phyloP scores from a whole-genome alignment of 2,113 vertebrate species.

The Oxyruncus cristatus region DNA sequence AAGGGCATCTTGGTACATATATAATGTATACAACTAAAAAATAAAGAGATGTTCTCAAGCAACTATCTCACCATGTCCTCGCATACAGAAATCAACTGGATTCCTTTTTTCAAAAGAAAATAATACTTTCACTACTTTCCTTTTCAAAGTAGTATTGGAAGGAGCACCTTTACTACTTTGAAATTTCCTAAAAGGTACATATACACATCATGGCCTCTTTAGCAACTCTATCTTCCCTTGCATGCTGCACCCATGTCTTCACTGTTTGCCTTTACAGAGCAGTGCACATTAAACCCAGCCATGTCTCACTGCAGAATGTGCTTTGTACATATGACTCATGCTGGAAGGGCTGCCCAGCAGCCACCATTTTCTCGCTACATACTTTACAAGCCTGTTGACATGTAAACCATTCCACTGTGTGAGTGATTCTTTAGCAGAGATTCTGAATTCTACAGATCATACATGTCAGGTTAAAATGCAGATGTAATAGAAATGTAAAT shows the following conservation, averaged over 20 bases:
- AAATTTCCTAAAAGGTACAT: background rate
- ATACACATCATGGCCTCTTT: background rate
- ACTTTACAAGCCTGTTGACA: background rate
- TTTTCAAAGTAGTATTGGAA: background rate
- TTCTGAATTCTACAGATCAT: background rate
- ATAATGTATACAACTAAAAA: background rate
- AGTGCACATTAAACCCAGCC: background rate
- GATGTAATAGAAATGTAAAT: background rate
- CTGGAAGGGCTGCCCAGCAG: background rate
- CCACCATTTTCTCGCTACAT: background rate
- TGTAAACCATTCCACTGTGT: background rate
- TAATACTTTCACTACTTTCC: background rate
- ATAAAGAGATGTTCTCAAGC: background rate
- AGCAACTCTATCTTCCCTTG: background rate
- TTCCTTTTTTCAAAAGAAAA: background rate
- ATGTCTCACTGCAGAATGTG: background rate
- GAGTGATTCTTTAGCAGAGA: background rate
- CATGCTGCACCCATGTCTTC: background rate
- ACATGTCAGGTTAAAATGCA: background rate
- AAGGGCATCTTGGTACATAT: background rate
- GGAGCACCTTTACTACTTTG: background rate
- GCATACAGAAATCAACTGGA: background rate
- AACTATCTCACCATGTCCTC: background rate
- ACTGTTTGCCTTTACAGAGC: background rate
- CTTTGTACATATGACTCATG: background rate